Evolutionary conservation across 2,113 vertebrate genomes (phyloP).

Genomic region (Ovis canadensis): DNA sequence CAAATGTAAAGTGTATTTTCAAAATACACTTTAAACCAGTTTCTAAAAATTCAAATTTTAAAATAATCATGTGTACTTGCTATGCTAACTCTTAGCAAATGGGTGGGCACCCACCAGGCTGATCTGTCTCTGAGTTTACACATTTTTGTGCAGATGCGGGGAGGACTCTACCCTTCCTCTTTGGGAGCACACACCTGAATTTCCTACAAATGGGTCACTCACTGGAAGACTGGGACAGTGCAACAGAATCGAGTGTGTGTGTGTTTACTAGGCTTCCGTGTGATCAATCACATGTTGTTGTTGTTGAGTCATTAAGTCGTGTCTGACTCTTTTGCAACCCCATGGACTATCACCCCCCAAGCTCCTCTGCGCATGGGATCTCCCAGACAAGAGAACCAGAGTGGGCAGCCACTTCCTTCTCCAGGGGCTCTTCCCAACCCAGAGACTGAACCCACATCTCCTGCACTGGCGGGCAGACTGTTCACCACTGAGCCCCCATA

Average conservation of each 20-base stretch:
- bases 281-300: neutral
- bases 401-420: neutral
- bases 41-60: constrained; percentile 18
- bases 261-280: neutral
- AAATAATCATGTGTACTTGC: neutral
- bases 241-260: neutral
- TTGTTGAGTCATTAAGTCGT: neutral
- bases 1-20: neutral
- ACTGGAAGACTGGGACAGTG: neutral
- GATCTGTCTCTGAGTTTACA: neutral
- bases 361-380: neutral
- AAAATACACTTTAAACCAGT: neutral
- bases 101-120: neutral
- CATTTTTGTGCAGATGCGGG: neutral
- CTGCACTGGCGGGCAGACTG: neutral
- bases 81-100: neutral
- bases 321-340: neutral
- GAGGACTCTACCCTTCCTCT: neutral
- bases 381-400: neutral
- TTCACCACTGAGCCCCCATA: neutral
- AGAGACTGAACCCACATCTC: neutral
- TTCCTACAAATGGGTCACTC: neutral
- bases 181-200: neutral
- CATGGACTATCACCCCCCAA: neutral
- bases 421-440: neutral